Percentiles rank a stretch among this genome's conserved stretches.
Evolutionary conservation across 2,113 vertebrate genomes (phyloP).

Genomic region (Chiloscyllium plagiosum): DNA sequence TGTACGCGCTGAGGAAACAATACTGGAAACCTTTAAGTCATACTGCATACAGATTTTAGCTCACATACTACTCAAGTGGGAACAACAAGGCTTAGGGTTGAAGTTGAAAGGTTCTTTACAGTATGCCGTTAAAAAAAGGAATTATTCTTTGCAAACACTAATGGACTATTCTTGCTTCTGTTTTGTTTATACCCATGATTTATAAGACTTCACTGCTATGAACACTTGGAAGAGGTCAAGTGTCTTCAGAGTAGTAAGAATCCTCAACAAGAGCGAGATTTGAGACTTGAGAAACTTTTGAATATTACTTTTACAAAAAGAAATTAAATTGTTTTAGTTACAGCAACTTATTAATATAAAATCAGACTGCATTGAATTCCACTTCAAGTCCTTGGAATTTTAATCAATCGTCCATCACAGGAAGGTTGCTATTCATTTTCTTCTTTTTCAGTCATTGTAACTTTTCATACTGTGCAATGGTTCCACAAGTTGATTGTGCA

Average conservation of each 20-base stretch:
- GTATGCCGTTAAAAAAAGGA: not conserved
- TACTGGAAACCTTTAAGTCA: not conserved
- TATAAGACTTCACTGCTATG: not conserved
- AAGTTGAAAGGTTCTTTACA: not conserved
- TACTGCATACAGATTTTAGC: not conserved
- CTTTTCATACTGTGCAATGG: conserved; percentile 74
- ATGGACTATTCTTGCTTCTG: not conserved
- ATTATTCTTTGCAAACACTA: not conserved
- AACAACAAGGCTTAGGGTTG: not conserved
- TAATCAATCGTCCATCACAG: conserved; percentile 41
- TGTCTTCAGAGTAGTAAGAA: not conserved
- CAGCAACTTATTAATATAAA: conserved; percentile 45
- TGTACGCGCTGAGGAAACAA: not conserved
- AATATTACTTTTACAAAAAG: not conserved
- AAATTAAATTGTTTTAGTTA: conserved; percentile 42
- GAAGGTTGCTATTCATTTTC: not conserved
- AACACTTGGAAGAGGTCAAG: not conserved
- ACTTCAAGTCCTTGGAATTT: conserved; percentile 52
- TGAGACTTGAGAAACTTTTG: too few relatives aligned
- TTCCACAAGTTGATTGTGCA: conserved; percentile 76
- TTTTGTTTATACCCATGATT: not conserved
- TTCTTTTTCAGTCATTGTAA: conserved; percentile 59
- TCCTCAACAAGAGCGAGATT: not conserved
- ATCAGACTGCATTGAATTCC: conserved; percentile 40
- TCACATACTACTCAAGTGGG: not conserved